Conservation (phyloP, 2,113 vertebrate species). For the Platycercus adscitus region DNA sequence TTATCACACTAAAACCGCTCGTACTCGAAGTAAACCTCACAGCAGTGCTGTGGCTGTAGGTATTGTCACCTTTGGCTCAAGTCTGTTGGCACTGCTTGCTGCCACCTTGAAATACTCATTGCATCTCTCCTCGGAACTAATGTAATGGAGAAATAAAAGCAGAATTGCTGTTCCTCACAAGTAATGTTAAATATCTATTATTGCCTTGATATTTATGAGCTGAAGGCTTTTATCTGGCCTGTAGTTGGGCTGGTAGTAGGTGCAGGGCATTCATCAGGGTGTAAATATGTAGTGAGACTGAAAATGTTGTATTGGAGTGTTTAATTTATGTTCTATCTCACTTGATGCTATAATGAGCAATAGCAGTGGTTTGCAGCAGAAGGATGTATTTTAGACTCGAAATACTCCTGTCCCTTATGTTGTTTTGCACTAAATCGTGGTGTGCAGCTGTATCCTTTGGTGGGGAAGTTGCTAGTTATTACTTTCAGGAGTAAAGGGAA, state of each 20-base stretch:
- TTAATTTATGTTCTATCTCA: not conserved
- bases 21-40: rapidly evolving
- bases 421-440: not conserved
- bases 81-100: not conserved
- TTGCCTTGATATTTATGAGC: rapidly evolving
- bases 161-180: not conserved
- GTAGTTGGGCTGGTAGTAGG: not conserved
- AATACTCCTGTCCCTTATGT: not conserved
- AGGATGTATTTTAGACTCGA: rapidly evolving
- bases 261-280: rapidly evolving
- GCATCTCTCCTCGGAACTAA: not conserved
- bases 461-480: not conserved
- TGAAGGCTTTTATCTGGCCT: not conserved
- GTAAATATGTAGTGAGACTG: rapidly evolving
- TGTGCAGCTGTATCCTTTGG: not conserved
- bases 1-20: rapidly evolving
- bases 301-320: not conserved
- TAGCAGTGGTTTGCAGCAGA: not conserved
- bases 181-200: not conserved
- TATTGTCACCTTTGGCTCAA: not conserved
- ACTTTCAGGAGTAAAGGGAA: not conserved
- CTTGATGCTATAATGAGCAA: rapidly evolving
- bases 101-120: rapidly evolving
- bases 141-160: not conserved
- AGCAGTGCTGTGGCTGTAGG: not conserved